These are phyloP conservation scores for zebrafish (Danio rerio) DNA, from an alignment of 2,113 vertebrate species.

Conservation along the genomic window DNA sequence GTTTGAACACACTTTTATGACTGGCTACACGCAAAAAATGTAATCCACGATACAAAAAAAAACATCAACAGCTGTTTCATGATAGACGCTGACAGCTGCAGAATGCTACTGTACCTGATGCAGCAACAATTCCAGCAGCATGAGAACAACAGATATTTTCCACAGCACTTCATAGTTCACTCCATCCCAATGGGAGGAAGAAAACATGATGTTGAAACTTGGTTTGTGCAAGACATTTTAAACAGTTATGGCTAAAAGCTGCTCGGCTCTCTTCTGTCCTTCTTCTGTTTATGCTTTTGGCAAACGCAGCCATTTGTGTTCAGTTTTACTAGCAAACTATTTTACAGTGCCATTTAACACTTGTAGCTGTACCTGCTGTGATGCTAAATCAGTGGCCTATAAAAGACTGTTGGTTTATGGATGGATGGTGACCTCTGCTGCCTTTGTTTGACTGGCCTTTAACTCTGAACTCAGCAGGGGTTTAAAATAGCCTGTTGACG, in stretches of 20 bases:
- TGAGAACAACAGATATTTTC: slow-evolving; percentile 34
- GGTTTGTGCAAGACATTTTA: slow-evolving; percentile 5
- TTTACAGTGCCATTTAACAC: not conserved
- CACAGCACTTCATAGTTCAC: not conserved
- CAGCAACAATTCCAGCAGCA: slow-evolving; percentile 7
- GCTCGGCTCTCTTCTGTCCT: slow-evolving; percentile 4
- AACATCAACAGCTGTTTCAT: slow-evolving; percentile 47
- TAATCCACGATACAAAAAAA: not conserved
- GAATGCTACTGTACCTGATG: slow-evolving; percentile 21
- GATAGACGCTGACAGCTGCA: slow-evolving; percentile 48
- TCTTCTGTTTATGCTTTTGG: slow-evolving; percentile 17
- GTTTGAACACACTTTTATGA: slow-evolving; percentile 22
- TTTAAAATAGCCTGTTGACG: slow-evolving; percentile 10
- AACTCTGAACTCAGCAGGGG: slow-evolving; percentile 5
- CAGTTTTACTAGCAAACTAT: slow-evolving; percentile 3
- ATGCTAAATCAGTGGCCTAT: slow-evolving; percentile 1
- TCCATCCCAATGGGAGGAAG: not conserved
- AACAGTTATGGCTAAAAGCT: slow-evolving; percentile 20
- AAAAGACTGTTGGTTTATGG: not conserved
- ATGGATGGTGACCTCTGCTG: slow-evolving; percentile 12
- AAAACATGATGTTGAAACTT: not conserved
- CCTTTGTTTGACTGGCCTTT: slow-evolving; percentile 22
- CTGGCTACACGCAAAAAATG: not conserved
- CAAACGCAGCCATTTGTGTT: slow-evolving; percentile 14
- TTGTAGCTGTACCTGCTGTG: slow-evolving; percentile 28